Evolutionary conservation across 2,113 vertebrate species (phyloP).

Genomic region (Pao palembangensis): DNA sequence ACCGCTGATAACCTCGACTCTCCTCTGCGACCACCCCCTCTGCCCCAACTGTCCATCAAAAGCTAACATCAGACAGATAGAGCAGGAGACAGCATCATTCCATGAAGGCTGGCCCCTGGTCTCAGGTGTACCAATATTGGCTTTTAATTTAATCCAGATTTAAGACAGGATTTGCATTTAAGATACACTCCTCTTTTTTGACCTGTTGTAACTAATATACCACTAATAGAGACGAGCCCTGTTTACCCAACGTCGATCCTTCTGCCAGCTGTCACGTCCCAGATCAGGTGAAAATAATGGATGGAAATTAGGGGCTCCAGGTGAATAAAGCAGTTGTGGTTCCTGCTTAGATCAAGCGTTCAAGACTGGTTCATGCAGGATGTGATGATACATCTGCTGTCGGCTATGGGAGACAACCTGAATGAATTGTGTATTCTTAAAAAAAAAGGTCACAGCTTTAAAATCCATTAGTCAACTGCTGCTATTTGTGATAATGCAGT

Average conservation of each 20-base stretch:
- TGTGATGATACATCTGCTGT: no score
- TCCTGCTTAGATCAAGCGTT: no score
- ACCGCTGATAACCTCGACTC: conserved; percentile 29
- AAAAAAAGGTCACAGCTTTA: no score
- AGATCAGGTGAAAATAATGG: background rate
- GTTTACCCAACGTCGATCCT: background rate
- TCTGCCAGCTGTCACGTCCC: background rate
- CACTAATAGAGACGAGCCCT: background rate
- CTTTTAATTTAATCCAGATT: conserved; percentile 10
- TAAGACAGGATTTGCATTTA: background rate
- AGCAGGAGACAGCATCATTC: background rate
- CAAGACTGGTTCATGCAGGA: no score
- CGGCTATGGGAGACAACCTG: no score
- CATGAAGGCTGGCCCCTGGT: background rate
- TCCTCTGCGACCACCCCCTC: background rate
- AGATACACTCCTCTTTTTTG: background rate
- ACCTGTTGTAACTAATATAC: background rate
- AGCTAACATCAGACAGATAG: background rate
- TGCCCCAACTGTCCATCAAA: conserved; percentile 2
- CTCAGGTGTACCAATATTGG: conserved; percentile 4
- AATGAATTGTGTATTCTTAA: no score
- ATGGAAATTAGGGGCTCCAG: background rate
- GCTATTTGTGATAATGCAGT: no score
- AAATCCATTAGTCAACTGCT: no score
- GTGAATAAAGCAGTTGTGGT: background rate